phyloP scores from a whole-genome alignment of 2,797 vertebrate genomes.

The Epinephelus awoara region DNA sequence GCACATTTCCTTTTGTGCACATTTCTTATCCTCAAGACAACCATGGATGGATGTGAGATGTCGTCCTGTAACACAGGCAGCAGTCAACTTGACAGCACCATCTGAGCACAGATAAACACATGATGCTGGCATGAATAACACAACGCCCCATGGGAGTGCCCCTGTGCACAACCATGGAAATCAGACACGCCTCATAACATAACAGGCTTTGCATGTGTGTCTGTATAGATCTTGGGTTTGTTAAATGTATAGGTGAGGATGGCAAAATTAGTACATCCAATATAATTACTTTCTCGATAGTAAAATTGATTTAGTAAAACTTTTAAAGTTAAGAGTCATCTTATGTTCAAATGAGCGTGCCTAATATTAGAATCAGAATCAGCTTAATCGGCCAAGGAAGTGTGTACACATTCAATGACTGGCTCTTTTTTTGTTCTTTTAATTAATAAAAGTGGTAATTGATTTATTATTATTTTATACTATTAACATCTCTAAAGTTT shows the following conservation, averaged over 20 bases:
- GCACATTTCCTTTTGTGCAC: conserved; percentile 78
- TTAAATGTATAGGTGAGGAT: neutral
- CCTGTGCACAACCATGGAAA: conserved; percentile 29
- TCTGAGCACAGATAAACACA: conserved; percentile 41
- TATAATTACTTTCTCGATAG: neutral
- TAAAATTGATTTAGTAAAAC: too few species aligned
- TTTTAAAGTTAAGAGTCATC: too few species aligned
- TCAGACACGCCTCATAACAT: conserved; percentile 30
- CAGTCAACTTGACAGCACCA: conserved; percentile 27
- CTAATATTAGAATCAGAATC: too few species aligned
- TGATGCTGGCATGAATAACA: conserved; percentile 24
- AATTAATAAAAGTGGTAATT: too few species aligned
- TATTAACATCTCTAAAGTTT: too few species aligned
- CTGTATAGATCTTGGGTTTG: neutral
- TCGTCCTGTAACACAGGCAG: conserved; percentile 23
- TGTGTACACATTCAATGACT: too few species aligned
- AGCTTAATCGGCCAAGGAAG: too few species aligned
- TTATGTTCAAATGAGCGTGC: too few species aligned
- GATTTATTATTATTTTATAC: too few species aligned
- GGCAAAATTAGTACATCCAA: neutral
- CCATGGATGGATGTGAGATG: conserved; percentile 71
- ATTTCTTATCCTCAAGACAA: conserved; percentile 79
- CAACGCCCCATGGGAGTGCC: conserved; percentile 73
- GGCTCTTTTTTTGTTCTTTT: too few species aligned
- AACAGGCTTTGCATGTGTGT: neutral